phyloP scores from a whole-genome alignment of 1,140 invertebrate species.

The Heliothis virescens region DNA sequence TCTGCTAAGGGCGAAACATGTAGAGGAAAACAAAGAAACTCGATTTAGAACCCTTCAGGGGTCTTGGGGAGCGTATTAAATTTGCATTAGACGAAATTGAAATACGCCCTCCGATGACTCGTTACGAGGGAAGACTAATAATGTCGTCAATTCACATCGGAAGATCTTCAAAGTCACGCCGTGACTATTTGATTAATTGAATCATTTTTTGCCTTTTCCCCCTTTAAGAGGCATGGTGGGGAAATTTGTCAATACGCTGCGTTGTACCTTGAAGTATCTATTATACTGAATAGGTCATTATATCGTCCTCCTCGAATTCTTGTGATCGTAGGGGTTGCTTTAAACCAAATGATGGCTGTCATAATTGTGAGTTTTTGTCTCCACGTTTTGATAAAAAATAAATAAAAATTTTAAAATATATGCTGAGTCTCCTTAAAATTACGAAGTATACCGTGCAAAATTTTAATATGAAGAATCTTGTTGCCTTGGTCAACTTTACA shows the following conservation, averaged over 20 bases:
- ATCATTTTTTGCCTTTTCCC: slow-evolving; percentile 74
- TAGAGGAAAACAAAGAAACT: slow-evolving; percentile 79
- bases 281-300: slow-evolving; percentile 38
- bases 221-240: slow-evolving; percentile 49
- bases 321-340: neutral
- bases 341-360: neutral
- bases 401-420: too few species aligned
- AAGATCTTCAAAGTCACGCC: slow-evolving; percentile 77
- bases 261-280: slow-evolving; percentile 41
- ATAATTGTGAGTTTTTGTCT: neutral
- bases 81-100: slow-evolving; percentile 85
- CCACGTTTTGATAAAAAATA: too few species aligned
- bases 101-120: slow-evolving; percentile 81
- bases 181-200: slow-evolving; percentile 83
- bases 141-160: slow-evolving; percentile 77
- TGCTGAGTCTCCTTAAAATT: too few species aligned
- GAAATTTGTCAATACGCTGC: slow-evolving; percentile 65
- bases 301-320: neutral
- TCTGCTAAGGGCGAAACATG: slow-evolving; percentile 63
- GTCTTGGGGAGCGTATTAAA: slow-evolving; percentile 81
- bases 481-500: too few species aligned
- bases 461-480: too few species aligned
- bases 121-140: slow-evolving; percentile 81
- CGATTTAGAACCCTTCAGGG: slow-evolving; percentile 73
- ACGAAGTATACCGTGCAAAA: too few species aligned